Base-by-base conservation (phyloP, 2,797 vertebrate species). In the Orestias chungarensis region DNA sequence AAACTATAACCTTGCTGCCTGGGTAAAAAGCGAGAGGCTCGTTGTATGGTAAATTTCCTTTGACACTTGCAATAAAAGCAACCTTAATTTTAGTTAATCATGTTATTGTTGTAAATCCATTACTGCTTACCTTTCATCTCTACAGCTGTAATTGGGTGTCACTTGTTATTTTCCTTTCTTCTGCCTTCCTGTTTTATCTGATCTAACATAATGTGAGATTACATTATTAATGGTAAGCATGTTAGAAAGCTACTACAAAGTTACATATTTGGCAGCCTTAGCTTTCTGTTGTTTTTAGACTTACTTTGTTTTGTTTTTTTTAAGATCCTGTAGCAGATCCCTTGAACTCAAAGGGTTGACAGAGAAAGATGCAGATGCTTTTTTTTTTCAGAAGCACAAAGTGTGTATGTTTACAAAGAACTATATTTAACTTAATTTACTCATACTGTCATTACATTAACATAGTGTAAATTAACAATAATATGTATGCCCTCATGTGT, bases 71-170 rank as follows among this genome's bases (percentile, higher is more conserved):
- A 40, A 71, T 76, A 38, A 65, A 75, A 73, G 65, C 38, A 50
- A 66, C 73, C 46, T 33, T 57, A 57, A 10, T 61, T 35, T 71
- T 66, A 64, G 18, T 67, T 25, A 72, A 52, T 70, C 54, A 68
- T 79, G 3, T 7, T 3, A 71, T 70, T 78, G 23, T 50, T 68
- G 54, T 29, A 70, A 70, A 65, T 40, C 78, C 65, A 71, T 75
- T 47, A 52, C 49, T 61, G 68, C 67, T 70, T 66, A 66, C 44
- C 44, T 73, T 68, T 71, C 52, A 75, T 74, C 43, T 80, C 46
- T 62, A 61, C 27, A 52, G 38, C 61, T 44, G 25, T 62, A 71
- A 59, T 47, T 67, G 18, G 64, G 25, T 50, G 14, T 57, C n/a
- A 8, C 1, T 64, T 71, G 43, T 73, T 12, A 17, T 47, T 61